Evolutionary conservation across 2,888 invertebrate genomes (phyloP).

Genomic region (Disparrhopalites patrizii): DNA sequence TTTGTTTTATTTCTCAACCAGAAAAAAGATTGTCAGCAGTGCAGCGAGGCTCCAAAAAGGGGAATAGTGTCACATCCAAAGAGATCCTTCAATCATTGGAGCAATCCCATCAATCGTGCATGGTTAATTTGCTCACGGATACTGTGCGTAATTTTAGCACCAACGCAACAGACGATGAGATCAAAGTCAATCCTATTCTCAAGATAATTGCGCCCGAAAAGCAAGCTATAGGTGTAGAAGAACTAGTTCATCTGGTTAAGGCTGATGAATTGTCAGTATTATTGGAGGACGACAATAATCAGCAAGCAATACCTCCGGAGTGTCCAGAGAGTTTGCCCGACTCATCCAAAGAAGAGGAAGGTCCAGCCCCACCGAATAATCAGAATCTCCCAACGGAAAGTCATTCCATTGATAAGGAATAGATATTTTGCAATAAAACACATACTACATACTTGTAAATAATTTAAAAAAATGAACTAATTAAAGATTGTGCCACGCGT

Average conservation of each 20-base stretch:
- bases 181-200: slow-evolving; percentile 52
- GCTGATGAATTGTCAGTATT: slow-evolving; percentile 53
- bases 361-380: no score
- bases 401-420: no score
- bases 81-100: slow-evolving; percentile 60
- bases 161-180: slow-evolving; percentile 51
- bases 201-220: slow-evolving; percentile 52
- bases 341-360: no score
- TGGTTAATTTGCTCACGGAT: slow-evolving; percentile 59
- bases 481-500: no score
- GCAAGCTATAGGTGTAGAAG: slow-evolving; percentile 55
- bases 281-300: no score
- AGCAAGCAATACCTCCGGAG: no score
- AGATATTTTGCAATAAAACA: no score
- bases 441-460: no score
- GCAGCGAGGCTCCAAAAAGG: slow-evolving; percentile 36
- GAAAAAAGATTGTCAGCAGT: slow-evolving; percentile 51
- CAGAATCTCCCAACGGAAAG: no score
- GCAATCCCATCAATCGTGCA: slow-evolving; percentile 60
- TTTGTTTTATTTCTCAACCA: slow-evolving; percentile 40
- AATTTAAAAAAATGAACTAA: no score
- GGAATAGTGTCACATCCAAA: slow-evolving; percentile 50
- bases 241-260: slow-evolving; percentile 55
- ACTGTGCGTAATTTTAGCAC: slow-evolving; percentile 31
- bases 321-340: no score